phyloP scores from a whole-genome alignment of 2,113 vertebrate genomes.

The Trogon melanurus region DNA sequence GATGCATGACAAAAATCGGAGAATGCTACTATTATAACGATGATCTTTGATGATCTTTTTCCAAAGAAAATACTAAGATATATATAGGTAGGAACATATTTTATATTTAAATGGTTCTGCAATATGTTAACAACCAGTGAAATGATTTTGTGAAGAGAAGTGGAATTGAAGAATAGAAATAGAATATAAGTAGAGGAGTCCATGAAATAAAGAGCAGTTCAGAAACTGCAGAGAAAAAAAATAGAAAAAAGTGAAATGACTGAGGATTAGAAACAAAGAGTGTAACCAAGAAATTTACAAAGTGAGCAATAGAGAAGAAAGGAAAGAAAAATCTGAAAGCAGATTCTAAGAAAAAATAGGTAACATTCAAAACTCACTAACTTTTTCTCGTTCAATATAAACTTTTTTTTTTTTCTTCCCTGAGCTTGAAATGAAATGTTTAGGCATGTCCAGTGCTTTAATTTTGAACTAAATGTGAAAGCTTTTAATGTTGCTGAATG shows the following conservation, averaged over 20 bases:
- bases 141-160: not conserved
- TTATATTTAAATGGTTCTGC: not conserved
- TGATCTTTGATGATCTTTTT: accelerated
- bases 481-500: not conserved
- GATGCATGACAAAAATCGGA: not conserved
- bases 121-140: not conserved
- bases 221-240: not conserved
- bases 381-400: not conserved
- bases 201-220: not conserved
- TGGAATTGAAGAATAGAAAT: not conserved
- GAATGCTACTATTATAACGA: not conserved
- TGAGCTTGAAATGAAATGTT: not conserved
- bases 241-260: not conserved
- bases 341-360: not conserved
- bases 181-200: not conserved
- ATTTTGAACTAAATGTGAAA: not conserved
- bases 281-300: not conserved
- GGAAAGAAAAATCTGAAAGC: not conserved
- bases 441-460: not conserved
- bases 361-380: not conserved
- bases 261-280: not conserved
- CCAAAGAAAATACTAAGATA: not conserved
- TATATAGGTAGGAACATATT: not conserved
- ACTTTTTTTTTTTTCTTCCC: not conserved
- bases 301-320: not conserved